Base-by-base conservation (phyloP, 1,140 invertebrate genomes). In the Pachypeltis micranthus region DNA sequence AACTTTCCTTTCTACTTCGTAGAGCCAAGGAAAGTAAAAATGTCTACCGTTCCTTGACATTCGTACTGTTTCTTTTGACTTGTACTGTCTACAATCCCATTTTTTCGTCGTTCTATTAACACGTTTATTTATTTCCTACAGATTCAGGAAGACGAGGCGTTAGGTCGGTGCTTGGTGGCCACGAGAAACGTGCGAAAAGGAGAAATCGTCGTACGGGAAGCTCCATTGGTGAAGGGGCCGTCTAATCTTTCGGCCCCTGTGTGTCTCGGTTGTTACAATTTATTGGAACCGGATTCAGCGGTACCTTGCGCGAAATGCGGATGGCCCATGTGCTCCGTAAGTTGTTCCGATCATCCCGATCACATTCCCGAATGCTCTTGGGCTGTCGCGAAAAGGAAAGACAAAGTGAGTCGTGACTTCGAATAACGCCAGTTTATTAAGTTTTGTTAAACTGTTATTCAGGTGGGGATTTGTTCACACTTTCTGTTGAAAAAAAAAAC, bases 81-180 rank as follows among this genome's bases (percentile, higher is more conserved):
- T n/a, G n/a, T n/a, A n/a, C n/a, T n/a, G n/a, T n/a, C n/a, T n/a
- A n/a, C n/a, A n/a, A n/a, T n/a, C n/a, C n/a, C n/a, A n/a, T n/a
- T n/a, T n/a, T n/a, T n/a, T n/a, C n/a, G n/a, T n/a, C n/a, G n/a
- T n/a, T n/a, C n/a, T n/a, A n/a, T n/a, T n/a, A n/a, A n/a, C 24
- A 47, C n/a, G 7, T 39, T 10, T 39, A 39, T 10, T 31, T 25
- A 26, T 61, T 56, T 24, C 59, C 51, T 68, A n/a, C 51, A 79
- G 78, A 72, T 81, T 28, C 73, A 68, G 28, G 75, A 81, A 56
- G 77, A 81, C 66, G 66, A 73, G 1, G 69, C 70, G 24, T 70
- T 83, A 25, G 87, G 90, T 0, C 76, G 90, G 47, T 82, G 88
- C 70, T 75, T 92, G 64, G 78, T 86, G 31, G 86, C 91, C 0